Evolutionary conservation across 2,113 vertebrate genomes (phyloP).

Genomic region (Ailuropoda melanoleuca): DNA sequence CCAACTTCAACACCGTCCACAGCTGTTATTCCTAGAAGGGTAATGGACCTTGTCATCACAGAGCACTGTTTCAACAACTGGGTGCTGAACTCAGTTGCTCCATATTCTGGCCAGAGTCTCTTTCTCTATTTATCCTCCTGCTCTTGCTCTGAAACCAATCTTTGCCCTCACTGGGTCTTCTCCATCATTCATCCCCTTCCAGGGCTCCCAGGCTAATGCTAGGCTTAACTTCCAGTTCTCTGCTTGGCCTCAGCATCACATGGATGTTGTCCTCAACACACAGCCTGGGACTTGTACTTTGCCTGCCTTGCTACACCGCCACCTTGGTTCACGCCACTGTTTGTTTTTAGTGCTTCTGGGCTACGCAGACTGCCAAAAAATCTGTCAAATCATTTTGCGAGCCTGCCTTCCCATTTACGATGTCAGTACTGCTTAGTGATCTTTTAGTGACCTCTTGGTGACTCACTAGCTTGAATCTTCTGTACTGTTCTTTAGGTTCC

Average conservation of each 20-base stretch:
- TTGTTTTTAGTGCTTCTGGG: neutral
- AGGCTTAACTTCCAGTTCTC: neutral
- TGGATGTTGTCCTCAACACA: accelerated
- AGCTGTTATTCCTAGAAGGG: neutral
- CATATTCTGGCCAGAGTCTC: neutral
- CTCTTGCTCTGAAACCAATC: no score
- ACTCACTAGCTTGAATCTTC: neutral
- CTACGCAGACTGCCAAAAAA: neutral
- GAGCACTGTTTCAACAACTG: neutral
- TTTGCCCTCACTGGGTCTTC: neutral
- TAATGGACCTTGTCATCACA: neutral
- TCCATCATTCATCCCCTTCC: no score
- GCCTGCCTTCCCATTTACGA: accelerated
- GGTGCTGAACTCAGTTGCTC: accelerated
- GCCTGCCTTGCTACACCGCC: neutral
- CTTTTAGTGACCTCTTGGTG: neutral
- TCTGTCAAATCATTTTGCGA: neutral
- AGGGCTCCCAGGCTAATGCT: neutral
- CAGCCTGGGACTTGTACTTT: neutral
- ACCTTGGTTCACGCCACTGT: neutral
- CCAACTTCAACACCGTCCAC: neutral
- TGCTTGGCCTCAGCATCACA: neutral
- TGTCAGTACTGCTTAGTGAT: neutral
- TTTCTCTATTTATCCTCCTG: neutral
- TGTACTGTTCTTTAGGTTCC: neutral